Evolutionary conservation across 2,113 vertebrate genomes (phyloP).

Genomic region (Centrocercus urophasianus): DNA sequence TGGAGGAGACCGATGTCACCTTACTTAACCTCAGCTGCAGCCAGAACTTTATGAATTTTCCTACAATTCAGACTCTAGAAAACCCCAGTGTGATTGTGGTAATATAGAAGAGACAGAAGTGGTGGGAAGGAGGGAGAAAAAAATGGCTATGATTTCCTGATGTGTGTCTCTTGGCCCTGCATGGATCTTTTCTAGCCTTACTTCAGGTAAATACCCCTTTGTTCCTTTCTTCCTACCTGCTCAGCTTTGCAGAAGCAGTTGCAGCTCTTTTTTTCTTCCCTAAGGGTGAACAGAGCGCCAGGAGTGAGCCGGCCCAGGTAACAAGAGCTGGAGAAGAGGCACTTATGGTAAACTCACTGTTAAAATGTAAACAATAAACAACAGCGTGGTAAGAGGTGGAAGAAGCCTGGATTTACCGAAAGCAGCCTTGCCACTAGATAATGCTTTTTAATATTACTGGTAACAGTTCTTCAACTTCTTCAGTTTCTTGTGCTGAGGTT

Average conservation of each 20-base stretch:
- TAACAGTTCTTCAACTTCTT: not conserved
- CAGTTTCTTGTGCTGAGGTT: not conserved
- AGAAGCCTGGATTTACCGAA: not conserved
- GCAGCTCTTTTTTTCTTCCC: not conserved
- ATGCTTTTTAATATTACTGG: not conserved
- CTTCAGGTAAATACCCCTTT: not conserved
- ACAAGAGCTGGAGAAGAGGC: not conserved
- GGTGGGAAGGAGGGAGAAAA: not conserved
- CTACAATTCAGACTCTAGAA: not conserved
- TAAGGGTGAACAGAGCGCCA: not conserved
- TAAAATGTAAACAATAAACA: not conserved
- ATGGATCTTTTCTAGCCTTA: not conserved
- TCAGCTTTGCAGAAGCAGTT: not conserved
- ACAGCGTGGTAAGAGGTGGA: not conserved
- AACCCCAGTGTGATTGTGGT: not conserved
- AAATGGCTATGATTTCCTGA: not conserved
- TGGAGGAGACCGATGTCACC: not conserved
- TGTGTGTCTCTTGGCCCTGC: not conserved
- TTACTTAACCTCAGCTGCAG: not conserved
- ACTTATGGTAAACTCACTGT: not conserved
- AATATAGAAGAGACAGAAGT: not conserved
- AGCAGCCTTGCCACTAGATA: not conserved
- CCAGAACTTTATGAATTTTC: not conserved
- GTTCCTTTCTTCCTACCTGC: not conserved
- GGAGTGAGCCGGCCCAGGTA: rapidly evolving